phyloP scores from a whole-genome alignment of 2,888 invertebrate species.

The Caradrina kadenii region DNA sequence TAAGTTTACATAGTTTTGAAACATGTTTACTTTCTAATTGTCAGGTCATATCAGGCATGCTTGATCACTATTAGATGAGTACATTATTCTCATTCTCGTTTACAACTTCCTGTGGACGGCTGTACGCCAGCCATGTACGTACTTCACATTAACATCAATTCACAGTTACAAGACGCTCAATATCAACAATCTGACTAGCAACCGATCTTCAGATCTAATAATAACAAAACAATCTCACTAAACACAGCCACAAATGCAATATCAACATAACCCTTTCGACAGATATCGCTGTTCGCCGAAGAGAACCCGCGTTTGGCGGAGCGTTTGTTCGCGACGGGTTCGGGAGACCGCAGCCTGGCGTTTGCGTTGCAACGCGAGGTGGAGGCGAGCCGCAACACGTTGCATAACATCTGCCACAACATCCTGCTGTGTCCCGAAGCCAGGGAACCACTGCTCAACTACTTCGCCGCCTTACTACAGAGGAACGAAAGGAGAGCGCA shows the following conservation, averaged over 20 bases:
- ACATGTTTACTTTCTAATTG: too few relatives aligned
- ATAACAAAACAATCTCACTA: constrained; percentile 12
- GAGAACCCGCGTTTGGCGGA: constrained; percentile 97
- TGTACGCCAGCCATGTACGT: too few relatives aligned
- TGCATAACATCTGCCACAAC: constrained; percentile 96
- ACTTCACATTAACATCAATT: constrained; percentile 1
- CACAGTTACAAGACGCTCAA: constrained; percentile 4
- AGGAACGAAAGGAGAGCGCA: constrained; percentile 97
- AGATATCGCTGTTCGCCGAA: constrained; percentile 96
- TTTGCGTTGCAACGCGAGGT: constrained; percentile 94
- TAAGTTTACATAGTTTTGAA: too few relatives aligned
- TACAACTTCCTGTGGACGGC: too few relatives aligned
- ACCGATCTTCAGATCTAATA: neutral
- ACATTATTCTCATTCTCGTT: too few relatives aligned
- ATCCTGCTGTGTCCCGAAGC: constrained; percentile 95
- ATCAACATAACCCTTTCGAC: constrained; percentile 17
- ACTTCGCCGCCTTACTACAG: constrained; percentile 94
- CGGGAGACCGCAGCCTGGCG: constrained; percentile 92
- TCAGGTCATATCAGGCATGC: too few relatives aligned
- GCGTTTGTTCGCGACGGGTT: constrained; percentile 90
- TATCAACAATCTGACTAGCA: constrained; percentile 12
- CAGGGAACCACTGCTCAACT: constrained; percentile 94
- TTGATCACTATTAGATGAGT: too few relatives aligned
- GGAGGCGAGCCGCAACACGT: constrained; percentile 93
- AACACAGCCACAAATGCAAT: neutral